Percentiles rank a stretch among this genome's conserved stretches.
These are phyloP conservation scores for Oscheius sp. DNA, from an alignment of 2,888 invertebrate genomes.

Conservation along the genomic window DNA sequence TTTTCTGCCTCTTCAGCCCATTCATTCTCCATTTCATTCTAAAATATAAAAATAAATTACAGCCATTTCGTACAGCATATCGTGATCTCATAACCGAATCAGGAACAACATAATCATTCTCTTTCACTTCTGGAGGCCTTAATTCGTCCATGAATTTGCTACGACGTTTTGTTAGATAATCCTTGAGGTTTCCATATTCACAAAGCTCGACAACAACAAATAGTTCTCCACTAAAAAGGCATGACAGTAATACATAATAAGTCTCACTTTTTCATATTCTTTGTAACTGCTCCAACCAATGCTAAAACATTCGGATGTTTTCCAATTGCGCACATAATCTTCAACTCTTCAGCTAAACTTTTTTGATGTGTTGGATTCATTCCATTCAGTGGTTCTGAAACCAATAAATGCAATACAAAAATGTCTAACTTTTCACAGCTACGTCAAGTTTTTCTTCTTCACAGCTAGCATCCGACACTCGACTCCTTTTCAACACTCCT, in stretches of 20 bases:
- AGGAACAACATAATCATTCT: constrained; percentile 38
- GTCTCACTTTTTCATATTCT: constrained; percentile 42
- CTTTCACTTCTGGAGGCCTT: not conserved
- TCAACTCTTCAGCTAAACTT: constrained; percentile 52
- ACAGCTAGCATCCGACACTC: constrained; percentile 32
- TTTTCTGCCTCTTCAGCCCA: constrained; percentile 28
- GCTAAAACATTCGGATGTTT: constrained; percentile 55
- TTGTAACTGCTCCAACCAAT: constrained; percentile 50
- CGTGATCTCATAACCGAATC: constrained; percentile 30
- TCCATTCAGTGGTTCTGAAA: constrained; percentile 34
- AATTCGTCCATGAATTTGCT: constrained; percentile 37
- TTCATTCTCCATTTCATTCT: constrained; percentile 15
- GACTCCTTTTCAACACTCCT: constrained; percentile 38
- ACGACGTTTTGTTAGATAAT: constrained; percentile 33
- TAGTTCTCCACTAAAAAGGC: constrained; percentile 44
- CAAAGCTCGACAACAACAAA: constrained; percentile 46
- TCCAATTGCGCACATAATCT: constrained; percentile 52
- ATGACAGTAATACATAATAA: not conserved
- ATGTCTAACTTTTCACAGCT: constrained; percentile 46
- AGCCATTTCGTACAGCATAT: constrained; percentile 32
- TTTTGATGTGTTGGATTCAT: constrained; percentile 37
- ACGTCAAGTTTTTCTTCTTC: constrained; percentile 38
- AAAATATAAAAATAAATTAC: too few species aligned
- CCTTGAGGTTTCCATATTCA: constrained; percentile 41
- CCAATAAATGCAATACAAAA: not conserved